Conservation (phyloP, 2,888 invertebrate species). For the Drosophila basisetae region DNA sequence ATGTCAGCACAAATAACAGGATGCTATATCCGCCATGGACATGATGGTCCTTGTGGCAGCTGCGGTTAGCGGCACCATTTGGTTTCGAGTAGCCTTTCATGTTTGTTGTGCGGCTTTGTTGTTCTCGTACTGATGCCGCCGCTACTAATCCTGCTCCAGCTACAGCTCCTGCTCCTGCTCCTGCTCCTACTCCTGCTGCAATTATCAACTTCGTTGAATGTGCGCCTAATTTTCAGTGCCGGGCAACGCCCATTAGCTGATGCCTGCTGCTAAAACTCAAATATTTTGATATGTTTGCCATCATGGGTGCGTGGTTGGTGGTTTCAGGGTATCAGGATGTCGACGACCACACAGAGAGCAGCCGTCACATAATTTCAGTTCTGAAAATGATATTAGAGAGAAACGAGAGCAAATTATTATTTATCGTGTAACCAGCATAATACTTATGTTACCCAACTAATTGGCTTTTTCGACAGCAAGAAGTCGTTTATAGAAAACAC, state of each 20-base stretch:
- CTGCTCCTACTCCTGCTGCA: neutral
- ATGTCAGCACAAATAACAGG: conserved; percentile 76
- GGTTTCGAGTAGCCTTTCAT: conserved; percentile 73
- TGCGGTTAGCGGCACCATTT: conserved; percentile 69
- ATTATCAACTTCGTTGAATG: conserved; percentile 23
- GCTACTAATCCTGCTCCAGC: neutral
- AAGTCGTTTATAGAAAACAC: neutral
- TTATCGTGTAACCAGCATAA: conserved; percentile 7
- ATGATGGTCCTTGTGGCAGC: conserved; percentile 57
- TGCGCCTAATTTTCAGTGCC: conserved; percentile 58
- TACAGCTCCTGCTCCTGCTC: neutral
- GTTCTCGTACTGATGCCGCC: conserved; percentile 3
- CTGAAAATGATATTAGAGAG: conserved; percentile 36
- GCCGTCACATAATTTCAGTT: conserved; percentile 55
- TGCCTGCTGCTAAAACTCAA: conserved; percentile 60
- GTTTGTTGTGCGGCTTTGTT: conserved; percentile 51
- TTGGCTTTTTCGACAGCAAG: conserved; percentile 12
- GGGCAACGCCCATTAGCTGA: conserved; percentile 42
- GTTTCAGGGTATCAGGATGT: neutral
- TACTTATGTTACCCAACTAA: conserved; percentile 40
- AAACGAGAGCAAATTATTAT: conserved; percentile 20
- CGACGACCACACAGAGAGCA: conserved; percentile 12
- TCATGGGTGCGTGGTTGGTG: conserved; percentile 48
- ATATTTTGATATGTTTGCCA: conserved; percentile 75
- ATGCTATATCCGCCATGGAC: conserved; percentile 60